Base-by-base conservation (phyloP, 2,888 invertebrate species). In the Spicauda simplicius region DNA sequence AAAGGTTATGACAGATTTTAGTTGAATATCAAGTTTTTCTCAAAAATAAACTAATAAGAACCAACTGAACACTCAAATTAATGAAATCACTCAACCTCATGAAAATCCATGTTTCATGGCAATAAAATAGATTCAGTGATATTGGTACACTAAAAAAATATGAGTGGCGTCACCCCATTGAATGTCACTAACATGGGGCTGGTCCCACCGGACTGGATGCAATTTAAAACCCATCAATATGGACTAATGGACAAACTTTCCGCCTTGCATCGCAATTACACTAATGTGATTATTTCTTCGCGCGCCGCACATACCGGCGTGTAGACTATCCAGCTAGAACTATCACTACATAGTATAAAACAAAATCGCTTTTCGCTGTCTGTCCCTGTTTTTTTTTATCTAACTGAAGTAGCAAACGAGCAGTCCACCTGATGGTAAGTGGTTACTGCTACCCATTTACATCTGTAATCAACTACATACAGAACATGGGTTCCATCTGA, bases 201-300 rank as follows among this genome's bases (percentile, higher is more conserved):
- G 68, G 73, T 88, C 90, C 87, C 87, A 72, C 62, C 64, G 87
- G 88, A 76, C 76, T 77, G 78, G 77, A 82, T 90, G 91, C 91
- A 91, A 91, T 92, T 90, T 87, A 84, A 89, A 90, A 87, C 85
- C 89, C 88, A 90, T 91, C 91, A 87, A 91, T 92, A 88, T 86
- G 80, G 73, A 76, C 80, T 87, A 88, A 90, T 90, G 87, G 88
- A 82, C 82, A 82, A 86, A 86, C 85, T 86, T 88, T 86, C 84
- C 79, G 83, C 78, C 86, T 81, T 91, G 91, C 91, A 90, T 85
- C 76, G 87, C 84, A 87, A 91, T 91, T 84, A 91, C 85, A 80
- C 78, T 91, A 91, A 91, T 88, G 83, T 86, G 85, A 89, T 91
- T 90, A 89, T 84, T 85, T 82, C 83, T 85, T 84, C 80, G 71